A percentile compares a stretch with the other conserved stretches of the same genome.
phyloP scores from a whole-genome alignment of 2,113 vertebrate species.

The Microcebus tavaratra region DNA sequence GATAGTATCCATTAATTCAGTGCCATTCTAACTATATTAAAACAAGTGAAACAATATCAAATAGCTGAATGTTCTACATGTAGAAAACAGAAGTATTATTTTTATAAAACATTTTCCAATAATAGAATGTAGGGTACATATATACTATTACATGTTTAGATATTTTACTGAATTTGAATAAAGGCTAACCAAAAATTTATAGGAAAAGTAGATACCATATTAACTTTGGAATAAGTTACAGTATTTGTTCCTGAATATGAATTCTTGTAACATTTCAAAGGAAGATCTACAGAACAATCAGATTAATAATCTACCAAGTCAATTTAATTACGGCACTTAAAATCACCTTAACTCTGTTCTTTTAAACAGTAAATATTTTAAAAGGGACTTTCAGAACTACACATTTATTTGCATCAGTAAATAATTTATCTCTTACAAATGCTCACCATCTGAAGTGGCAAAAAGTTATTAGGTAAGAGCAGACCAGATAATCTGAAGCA shows the following conservation, averaged over 20 bases:
- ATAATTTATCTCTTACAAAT: not conserved
- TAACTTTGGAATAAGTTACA: constrained; percentile 4
- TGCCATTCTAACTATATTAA: not conserved
- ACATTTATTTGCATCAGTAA: not conserved
- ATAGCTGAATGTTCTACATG: not conserved
- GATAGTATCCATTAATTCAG: not conserved
- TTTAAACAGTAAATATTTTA: not conserved
- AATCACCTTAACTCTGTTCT: not conserved
- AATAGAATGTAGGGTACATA: not conserved
- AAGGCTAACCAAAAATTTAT: not conserved
- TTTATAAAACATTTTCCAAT: not conserved
- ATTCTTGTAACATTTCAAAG: not conserved
- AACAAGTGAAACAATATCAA: constrained; percentile 22
- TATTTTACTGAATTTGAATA: constrained; percentile 22
- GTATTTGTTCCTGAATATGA: not conserved
- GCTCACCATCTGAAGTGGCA: not conserved
- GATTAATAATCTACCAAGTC: not conserved
- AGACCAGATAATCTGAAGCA: not conserved
- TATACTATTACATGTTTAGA: not conserved
- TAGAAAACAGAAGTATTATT: not conserved
- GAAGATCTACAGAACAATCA: constrained; percentile 12
- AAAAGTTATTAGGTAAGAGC: not conserved
- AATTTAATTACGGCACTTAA: not conserved
- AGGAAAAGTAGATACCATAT: not conserved
- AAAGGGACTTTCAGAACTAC: not conserved